Evolutionary conservation across 2,797 vertebrate species (phyloP).

Genomic region (Hippocampus kuda): DNA sequence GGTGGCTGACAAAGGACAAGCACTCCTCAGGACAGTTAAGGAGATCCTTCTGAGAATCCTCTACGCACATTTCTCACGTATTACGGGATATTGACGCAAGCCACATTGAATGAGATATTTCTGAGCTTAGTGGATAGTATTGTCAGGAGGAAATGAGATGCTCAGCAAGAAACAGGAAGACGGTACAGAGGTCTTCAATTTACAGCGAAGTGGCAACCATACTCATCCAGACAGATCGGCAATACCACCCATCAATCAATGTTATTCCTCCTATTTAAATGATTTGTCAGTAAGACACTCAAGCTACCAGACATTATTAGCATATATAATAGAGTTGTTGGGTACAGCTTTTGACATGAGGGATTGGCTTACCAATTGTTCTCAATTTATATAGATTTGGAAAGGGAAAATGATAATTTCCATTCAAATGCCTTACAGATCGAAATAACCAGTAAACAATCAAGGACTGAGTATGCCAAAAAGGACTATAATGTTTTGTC

Average conservation of each 20-base stretch:
- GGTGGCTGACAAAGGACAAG: conserved; percentile 35
- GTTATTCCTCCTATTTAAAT: conserved; percentile 6
- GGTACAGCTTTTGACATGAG: neutral
- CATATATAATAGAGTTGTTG: neutral
- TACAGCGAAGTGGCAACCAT: conserved; percentile 32
- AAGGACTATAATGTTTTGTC: neutral
- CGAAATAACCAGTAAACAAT: neutral
- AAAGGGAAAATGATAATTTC: neutral
- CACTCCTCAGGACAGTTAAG: conserved; percentile 25
- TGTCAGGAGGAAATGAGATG: conserved; percentile 32
- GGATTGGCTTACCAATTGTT: neutral
- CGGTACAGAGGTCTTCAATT: conserved; percentile 32
- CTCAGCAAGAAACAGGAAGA: conserved; percentile 33
- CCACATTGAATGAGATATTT: conserved; percentile 41
- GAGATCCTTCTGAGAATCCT: conserved; percentile 35
- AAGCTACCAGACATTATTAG: neutral
- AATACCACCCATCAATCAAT: conserved; percentile 16
- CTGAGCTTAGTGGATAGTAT: conserved; percentile 37
- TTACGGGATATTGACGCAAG: conserved; percentile 36
- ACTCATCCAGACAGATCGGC: conserved; percentile 24
- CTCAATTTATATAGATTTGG: neutral
- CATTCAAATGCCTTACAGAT: neutral
- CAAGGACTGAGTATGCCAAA: neutral
- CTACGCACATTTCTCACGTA: conserved; percentile 36
- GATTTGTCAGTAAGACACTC: neutral